Conservation (phyloP, 2,797 vertebrate genomes). For the Pseudopleuronectes americanus region DNA sequence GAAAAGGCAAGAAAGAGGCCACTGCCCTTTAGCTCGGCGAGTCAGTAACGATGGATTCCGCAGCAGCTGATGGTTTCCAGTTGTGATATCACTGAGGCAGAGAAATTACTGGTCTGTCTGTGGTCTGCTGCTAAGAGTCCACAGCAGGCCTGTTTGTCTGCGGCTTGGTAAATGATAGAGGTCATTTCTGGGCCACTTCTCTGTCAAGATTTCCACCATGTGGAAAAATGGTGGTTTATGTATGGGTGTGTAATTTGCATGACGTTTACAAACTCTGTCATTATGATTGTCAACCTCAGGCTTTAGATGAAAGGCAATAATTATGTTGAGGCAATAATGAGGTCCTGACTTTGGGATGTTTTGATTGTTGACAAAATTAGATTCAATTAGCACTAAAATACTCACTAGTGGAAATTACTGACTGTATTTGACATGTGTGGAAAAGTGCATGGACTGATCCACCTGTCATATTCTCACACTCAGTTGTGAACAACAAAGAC, state of each 20-base stretch:
- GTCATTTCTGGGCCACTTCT: conserved; percentile 7
- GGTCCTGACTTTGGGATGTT: conserved; percentile 8
- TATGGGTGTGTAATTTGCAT: conserved; percentile 39
- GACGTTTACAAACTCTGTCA: conserved; percentile 19
- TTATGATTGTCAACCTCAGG: conserved; percentile 28
- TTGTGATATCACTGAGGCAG: conserved; percentile 30
- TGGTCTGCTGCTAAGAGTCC: conserved; percentile 11
- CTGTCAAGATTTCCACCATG: neutral
- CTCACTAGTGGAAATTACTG: neutral
- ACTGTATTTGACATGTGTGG: conserved; percentile 8
- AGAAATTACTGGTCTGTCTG: conserved; percentile 24
- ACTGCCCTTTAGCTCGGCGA: conserved; percentile 45
- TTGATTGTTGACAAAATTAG: conserved; percentile 37
- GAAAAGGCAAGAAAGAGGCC: conserved; percentile 29
- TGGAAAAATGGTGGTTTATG: conserved; percentile 16
- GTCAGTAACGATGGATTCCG: conserved; percentile 49
- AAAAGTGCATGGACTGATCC: neutral
- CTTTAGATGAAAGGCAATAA: conserved; percentile 14
- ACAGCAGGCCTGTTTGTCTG: conserved; percentile 22
- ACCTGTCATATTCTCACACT: too few relatives aligned
- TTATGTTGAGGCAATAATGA: conserved; percentile 7
- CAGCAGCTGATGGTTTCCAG: conserved; percentile 41
- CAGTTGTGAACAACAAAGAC: too few relatives aligned
- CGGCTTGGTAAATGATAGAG: conserved; percentile 21
- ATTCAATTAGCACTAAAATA: conserved; percentile 21